phyloP scores from a whole-genome alignment of 2,797 vertebrate genomes.

The Trichosurus vulpecula region DNA sequence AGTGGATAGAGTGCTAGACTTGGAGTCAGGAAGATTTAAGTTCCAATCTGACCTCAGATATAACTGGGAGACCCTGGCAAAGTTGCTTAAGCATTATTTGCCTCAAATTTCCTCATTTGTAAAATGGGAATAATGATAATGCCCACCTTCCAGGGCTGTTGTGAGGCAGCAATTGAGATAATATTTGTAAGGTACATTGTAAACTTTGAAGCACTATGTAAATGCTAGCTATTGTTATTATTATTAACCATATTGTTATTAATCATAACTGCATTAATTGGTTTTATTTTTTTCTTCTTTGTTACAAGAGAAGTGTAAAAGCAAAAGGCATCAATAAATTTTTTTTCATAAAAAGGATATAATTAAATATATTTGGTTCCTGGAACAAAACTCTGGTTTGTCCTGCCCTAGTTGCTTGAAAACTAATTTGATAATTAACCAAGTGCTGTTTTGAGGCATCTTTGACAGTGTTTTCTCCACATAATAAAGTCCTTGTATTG shows the following conservation, averaged over 20 bases:
- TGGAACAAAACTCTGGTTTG: not conserved
- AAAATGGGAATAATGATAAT: not conserved
- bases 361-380: not conserved
- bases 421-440: not conserved
- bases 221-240: not conserved
- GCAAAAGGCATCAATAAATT: not conserved
- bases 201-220: not conserved
- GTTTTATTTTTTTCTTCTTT: not conserved
- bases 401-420: not conserved
- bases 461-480: not conserved
- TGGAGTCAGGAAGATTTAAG: not conserved
- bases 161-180: not conserved
- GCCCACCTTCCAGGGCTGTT: not conserved
- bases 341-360: not conserved
- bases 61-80: not conserved
- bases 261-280: not conserved
- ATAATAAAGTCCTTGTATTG: not conserved
- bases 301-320: not conserved
- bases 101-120: not conserved
- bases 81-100: not conserved
- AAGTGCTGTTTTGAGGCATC: not conserved
- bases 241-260: not conserved
- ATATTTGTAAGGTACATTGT: not conserved
- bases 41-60: not conserved
- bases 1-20: not conserved